Evolutionary conservation across 2,797 vertebrate genomes (phyloP).

Genomic region (Mionectes olivaceus): DNA sequence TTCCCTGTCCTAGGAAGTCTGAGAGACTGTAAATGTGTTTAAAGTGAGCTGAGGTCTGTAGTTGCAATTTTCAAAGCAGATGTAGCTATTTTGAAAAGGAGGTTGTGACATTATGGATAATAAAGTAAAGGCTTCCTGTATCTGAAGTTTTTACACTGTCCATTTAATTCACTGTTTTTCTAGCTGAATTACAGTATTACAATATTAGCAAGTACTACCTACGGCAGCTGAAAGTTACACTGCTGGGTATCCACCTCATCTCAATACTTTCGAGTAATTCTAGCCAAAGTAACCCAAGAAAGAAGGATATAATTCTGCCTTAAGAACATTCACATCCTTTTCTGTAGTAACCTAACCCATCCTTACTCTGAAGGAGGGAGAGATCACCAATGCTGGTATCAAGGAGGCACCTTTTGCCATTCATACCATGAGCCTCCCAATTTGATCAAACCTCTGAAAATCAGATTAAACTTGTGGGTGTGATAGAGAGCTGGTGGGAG

Average conservation of each 20-base stretch:
- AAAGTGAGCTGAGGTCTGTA: background rate
- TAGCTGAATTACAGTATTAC: background rate
- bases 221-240: background rate
- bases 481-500: background rate
- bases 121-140: background rate
- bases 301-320: background rate
- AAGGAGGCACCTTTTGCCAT: background rate
- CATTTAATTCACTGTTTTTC: background rate
- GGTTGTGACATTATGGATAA: background rate
- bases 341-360: background rate
- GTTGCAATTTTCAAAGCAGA: background rate
- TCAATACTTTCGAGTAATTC: background rate
- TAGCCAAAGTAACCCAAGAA: background rate
- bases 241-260: background rate
- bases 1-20: background rate
- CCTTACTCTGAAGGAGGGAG: background rate
- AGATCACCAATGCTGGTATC: background rate
- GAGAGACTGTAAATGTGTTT: background rate
- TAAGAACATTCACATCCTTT: background rate
- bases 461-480: background rate
- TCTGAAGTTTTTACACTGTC: background rate
- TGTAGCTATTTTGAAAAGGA: background rate
- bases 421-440: background rate
- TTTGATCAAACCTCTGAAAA: background rate
- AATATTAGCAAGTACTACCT: background rate